phyloP scores from a whole-genome alignment of 1,140 invertebrate species.

The Eurosta solidaginis region DNA sequence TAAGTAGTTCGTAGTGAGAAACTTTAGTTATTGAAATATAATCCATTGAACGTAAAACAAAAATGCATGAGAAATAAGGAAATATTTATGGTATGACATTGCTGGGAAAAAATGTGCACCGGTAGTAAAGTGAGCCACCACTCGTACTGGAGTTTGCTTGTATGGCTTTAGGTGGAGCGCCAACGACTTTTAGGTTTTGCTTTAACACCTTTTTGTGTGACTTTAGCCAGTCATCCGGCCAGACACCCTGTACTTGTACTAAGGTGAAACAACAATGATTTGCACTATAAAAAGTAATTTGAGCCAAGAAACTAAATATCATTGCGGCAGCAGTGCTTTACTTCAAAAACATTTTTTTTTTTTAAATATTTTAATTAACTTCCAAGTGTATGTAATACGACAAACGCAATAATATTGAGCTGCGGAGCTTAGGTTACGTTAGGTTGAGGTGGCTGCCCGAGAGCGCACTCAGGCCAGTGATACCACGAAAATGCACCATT shows the following conservation, averaged over 20 bases:
- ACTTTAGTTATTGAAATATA: not conserved
- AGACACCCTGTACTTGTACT: not conserved
- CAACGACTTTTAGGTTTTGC: not conserved
- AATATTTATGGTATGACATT: not conserved
- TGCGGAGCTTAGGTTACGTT: too few species aligned
- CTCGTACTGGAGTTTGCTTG: not conserved
- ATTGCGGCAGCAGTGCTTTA: not conserved
- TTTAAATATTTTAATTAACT: not conserved
- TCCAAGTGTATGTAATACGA: not conserved
- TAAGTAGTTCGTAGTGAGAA: not conserved
- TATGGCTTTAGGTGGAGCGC: not conserved
- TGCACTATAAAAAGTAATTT: not conserved
- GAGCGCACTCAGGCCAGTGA: too few species aligned
- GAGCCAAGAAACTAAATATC: not conserved
- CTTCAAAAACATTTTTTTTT: too few species aligned
- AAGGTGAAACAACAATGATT: not conserved
- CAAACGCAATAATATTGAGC: not conserved
- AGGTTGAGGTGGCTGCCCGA: too few species aligned
- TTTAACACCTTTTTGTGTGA: constrained; percentile 20
- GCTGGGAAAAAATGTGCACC: constrained; percentile 14
- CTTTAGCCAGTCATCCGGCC: constrained; percentile 1
- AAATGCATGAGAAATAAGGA: constrained; percentile 17
- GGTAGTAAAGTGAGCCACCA: not conserved
- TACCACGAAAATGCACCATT: too few species aligned
- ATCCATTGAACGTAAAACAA: not conserved